These are phyloP conservation scores for Dasypus novemcinctus DNA, from an alignment of 2,113 vertebrate genomes.

Conservation along the genomic window DNA sequence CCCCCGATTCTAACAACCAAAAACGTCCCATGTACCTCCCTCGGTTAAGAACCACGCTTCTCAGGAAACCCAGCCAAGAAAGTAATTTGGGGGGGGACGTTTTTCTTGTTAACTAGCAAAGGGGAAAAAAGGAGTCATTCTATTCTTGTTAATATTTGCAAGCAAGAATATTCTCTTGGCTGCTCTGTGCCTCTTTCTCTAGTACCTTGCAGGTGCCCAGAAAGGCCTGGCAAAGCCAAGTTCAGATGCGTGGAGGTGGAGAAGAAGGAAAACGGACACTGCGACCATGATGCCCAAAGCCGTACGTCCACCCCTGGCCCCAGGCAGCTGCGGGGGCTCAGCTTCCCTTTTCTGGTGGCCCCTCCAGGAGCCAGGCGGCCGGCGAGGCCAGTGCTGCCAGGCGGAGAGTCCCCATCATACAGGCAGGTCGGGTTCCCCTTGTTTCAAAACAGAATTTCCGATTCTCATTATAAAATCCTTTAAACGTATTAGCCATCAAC, in stretches of 20 bases:
- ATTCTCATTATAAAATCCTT: background rate
- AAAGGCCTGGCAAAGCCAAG: background rate
- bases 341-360: background rate
- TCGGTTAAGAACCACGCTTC: background rate
- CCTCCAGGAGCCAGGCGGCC: background rate
- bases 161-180: background rate
- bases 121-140: background rate
- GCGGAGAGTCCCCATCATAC: background rate
- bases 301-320: accelerated
- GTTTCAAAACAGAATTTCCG: background rate
- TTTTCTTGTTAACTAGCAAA: background rate
- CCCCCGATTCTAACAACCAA: accelerated
- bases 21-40: background rate
- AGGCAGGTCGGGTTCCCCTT: background rate
- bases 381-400: accelerated
- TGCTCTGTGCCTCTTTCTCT: background rate
- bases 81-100: no score
- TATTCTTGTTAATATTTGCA: background rate
- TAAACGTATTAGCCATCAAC: accelerated
- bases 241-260: background rate
- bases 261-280: no score
- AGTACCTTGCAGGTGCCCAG: background rate
- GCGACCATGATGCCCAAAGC: accelerated
- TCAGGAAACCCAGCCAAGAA: background rate
- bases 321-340: no score